Evolutionary conservation across 2,797 vertebrate species (phyloP).

Genomic region (Gastrophryne carolinensis): DNA sequence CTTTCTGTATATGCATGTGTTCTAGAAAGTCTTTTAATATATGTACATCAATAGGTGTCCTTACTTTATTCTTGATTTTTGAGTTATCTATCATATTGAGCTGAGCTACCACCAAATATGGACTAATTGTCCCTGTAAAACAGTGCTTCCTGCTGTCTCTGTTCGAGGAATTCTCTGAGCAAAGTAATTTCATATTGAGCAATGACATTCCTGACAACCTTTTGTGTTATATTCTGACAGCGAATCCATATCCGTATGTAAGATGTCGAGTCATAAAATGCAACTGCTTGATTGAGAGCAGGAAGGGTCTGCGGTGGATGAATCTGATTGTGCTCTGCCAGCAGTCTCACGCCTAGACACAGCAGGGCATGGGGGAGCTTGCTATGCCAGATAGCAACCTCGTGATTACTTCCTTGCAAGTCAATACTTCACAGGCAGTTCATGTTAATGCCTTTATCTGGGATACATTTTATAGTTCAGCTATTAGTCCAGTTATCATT

Average conservation of each 20-base stretch:
- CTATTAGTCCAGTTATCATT: too few species aligned
- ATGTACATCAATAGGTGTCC: too few species aligned
- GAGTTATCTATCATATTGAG: slow-evolving; percentile 7
- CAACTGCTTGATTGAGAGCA: slow-evolving; percentile 22
- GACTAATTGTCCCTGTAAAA: slow-evolving; percentile 22
- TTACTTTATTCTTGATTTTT: background rate
- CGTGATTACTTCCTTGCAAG: slow-evolving; percentile 33
- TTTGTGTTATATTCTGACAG: slow-evolving; percentile 29
- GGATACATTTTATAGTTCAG: background rate
- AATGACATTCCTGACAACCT: slow-evolving; percentile 41
- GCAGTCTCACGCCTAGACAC: slow-evolving; percentile 5
- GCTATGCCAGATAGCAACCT: slow-evolving; percentile 1
- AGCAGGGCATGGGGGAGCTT: slow-evolving; percentile 9
- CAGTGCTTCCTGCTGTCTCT: slow-evolving; percentile 14
- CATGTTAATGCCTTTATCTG: background rate
- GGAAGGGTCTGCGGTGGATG: background rate
- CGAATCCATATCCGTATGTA: slow-evolving; percentile 32
- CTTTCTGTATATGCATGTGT: too few species aligned
- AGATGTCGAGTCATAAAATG: background rate
- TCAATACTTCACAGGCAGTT: slow-evolving; percentile 15
- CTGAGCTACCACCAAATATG: slow-evolving; percentile 14
- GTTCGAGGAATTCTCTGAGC: slow-evolving; percentile 7
- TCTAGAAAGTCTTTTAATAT: too few species aligned
- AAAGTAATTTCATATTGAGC: slow-evolving; percentile 18
- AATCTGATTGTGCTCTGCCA: slow-evolving; percentile 29